Percentiles rank a stretch among this genome's conserved stretches.
These are phyloP conservation scores for Rhinichthys klamathensis DNA, from an alignment of 2,113 vertebrate genomes.

Conservation along the genomic window DNA sequence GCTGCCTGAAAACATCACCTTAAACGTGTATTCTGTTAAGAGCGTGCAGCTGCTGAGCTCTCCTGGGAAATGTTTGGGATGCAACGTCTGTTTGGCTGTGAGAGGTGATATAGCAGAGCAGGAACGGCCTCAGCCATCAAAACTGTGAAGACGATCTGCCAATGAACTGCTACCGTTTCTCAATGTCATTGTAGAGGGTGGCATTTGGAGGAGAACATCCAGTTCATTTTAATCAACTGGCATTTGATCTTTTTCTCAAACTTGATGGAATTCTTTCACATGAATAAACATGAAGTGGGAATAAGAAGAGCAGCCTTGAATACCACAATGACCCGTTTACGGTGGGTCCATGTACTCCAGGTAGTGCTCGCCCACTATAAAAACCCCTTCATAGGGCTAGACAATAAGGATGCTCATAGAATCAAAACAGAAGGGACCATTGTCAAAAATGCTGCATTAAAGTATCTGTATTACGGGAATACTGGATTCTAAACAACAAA, in stretches of 20 bases:
- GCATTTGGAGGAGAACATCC: neutral
- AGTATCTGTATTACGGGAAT: neutral
- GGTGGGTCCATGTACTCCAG: neutral
- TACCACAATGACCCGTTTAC: neutral
- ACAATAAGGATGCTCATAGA: neutral
- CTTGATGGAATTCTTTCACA: slow-evolving; percentile 19
- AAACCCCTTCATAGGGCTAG: neutral
- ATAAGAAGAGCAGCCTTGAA: neutral
- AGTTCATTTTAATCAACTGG: slow-evolving; percentile 17
- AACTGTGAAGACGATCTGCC: neutral
- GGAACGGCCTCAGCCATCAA: neutral
- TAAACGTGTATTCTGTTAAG: slow-evolving; percentile 36
- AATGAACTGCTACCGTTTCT: neutral
- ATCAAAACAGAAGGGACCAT: neutral
- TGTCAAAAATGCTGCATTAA: neutral
- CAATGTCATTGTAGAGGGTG: neutral
- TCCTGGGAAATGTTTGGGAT: slow-evolving; percentile 33
- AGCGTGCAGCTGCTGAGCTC: slow-evolving; percentile 43
- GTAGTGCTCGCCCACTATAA: neutral
- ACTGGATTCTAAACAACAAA: too few species aligned
- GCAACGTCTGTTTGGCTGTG: slow-evolving; percentile 21
- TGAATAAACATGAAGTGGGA: slow-evolving; percentile 4
- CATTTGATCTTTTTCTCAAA: slow-evolving; percentile 15
- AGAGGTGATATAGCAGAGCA: slow-evolving; percentile 27
- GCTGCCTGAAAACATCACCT: slow-evolving; percentile 31